A percentile compares a stretch with the other conserved stretches of the same genome.
These are phyloP conservation scores for Oscheius sp. DNA, from an alignment of 2,888 invertebrate genomes.

Conservation along the genomic window DNA sequence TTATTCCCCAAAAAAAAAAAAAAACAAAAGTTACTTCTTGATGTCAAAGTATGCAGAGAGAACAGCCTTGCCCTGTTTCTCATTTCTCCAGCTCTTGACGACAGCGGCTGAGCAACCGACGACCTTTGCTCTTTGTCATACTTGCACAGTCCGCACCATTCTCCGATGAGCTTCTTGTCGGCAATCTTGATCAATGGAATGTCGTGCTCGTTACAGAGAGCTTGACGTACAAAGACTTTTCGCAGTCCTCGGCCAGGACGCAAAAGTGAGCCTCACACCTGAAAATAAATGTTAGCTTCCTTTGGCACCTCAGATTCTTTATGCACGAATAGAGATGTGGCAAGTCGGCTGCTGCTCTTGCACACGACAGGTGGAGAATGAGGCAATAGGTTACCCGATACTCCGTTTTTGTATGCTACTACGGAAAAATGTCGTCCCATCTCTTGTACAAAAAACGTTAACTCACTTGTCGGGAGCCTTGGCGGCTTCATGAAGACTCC, in stretches of 20 bases:
- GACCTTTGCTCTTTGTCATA: slow-evolving; percentile 99
- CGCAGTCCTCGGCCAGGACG: slow-evolving; percentile 96
- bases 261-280: slow-evolving; percentile 96
- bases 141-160: slow-evolving; percentile 99
- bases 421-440: background rate
- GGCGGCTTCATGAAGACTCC: slow-evolving; percentile 95
- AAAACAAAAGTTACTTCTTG: slow-evolving; percentile 57
- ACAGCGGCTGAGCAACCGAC: slow-evolving; percentile 98
- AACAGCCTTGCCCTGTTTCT: slow-evolving; percentile 92
- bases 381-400: slow-evolving; percentile 15
- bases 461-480: slow-evolving; percentile 95
- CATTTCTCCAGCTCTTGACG: slow-evolving; percentile 96
- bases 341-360: slow-evolving; percentile 43
- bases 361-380: slow-evolving; percentile 23
- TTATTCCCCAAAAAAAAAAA: slow-evolving; percentile 55
- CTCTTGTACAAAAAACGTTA: background rate
- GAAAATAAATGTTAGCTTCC: slow-evolving; percentile 40
- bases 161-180: slow-evolving; percentile 97
- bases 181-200: slow-evolving; percentile 95
- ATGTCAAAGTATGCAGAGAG: slow-evolving; percentile 91
- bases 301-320: slow-evolving; percentile 36
- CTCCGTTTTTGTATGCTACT: slow-evolving; percentile 36
- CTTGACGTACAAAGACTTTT: slow-evolving; percentile 96
- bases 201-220: slow-evolving; percentile 95
- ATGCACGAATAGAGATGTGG: slow-evolving; percentile 47